Conservation (phyloP, 2,113 vertebrate species). For the Tor tambroides region DNA sequence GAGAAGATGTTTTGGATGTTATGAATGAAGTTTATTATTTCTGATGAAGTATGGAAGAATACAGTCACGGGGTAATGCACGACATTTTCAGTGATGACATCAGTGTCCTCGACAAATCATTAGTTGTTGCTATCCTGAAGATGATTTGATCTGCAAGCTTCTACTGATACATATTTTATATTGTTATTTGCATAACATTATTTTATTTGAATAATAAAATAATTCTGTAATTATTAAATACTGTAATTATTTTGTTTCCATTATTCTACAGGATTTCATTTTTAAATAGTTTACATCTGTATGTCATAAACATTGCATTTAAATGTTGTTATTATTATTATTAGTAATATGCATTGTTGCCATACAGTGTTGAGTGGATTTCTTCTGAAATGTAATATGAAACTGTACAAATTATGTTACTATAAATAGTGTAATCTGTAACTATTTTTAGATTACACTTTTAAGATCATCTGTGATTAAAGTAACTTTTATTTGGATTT, state of each 20-base stretch:
- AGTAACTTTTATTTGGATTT: background rate
- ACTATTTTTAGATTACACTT: background rate
- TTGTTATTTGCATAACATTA: background rate
- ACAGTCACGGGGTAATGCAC: background rate
- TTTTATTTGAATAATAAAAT: background rate
- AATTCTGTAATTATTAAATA: background rate
- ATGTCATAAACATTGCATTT: background rate
- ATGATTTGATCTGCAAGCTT: background rate
- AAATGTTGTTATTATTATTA: background rate
- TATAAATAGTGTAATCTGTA: background rate
- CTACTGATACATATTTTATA: background rate
- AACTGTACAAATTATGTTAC: background rate
- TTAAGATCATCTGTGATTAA: background rate
- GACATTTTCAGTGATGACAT: conserved; percentile 11
- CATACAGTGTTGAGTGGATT: background rate
- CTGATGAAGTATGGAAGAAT: background rate
- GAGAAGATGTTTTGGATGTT: background rate
- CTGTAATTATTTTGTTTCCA: background rate
- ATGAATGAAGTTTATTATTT: background rate
- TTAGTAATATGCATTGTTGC: background rate
- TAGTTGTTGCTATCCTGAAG: background rate
- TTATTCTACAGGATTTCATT: background rate
- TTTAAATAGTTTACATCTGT: background rate
- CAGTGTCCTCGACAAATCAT: conserved; percentile 6
- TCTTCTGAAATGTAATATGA: background rate